Percentiles rank a stretch among this genome's conserved stretches.
phyloP scores from a whole-genome alignment of 1,140 invertebrate species.

The Lineus longissimus region DNA sequence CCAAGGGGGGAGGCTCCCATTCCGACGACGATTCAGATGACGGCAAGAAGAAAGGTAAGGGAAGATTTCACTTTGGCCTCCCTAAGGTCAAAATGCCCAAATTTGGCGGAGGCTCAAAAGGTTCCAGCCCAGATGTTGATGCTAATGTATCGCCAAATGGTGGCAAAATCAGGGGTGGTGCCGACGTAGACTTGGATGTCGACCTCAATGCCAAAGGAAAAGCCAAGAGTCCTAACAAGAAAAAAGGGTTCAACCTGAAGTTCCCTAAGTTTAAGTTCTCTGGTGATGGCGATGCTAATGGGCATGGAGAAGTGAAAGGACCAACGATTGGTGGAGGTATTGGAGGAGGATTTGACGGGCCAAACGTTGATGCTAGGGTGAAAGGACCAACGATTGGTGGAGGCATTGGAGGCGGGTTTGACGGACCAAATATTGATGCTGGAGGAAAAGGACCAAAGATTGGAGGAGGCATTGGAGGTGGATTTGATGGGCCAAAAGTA shows the following conservation, averaged over 20 bases:
- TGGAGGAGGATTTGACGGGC: neutral
- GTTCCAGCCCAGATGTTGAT: no score
- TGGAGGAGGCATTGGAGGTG: neutral
- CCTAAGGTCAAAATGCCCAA: no score
- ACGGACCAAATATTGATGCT: no score
- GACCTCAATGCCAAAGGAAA: neutral
- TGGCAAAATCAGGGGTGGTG: no score
- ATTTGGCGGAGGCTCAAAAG: no score
- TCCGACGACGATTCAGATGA: no score
- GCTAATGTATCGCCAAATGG: no score
- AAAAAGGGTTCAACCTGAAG: constrained; percentile 1
- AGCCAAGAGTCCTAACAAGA: neutral
- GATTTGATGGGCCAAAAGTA: neutral
- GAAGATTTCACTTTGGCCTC: no score
- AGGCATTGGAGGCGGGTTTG: neutral
- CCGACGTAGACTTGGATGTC: neutral
- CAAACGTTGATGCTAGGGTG: neutral
- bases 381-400: neutral
- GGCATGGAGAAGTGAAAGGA: neutral
- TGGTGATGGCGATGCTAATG: no score
- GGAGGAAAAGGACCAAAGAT: neutral
- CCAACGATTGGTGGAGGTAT: neutral
- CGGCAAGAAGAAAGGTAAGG: no score
- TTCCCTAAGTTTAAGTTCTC: neutral
- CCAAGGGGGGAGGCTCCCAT: no score